These are phyloP conservation scores for Notodromas monacha DNA, from an alignment of 2,888 invertebrate genomes.

Conservation along the genomic window DNA sequence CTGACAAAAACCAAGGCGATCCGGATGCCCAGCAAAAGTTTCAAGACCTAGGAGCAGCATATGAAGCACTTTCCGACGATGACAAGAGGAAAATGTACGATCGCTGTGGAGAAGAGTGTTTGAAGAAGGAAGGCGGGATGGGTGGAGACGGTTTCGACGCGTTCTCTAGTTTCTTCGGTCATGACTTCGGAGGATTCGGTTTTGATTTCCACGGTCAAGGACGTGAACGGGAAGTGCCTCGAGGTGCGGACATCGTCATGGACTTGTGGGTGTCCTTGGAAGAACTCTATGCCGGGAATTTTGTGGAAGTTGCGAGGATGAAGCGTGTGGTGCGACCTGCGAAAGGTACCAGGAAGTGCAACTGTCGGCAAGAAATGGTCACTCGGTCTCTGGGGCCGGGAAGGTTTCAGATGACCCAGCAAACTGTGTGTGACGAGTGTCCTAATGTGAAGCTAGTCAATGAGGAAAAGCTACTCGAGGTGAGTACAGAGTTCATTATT, in stretches of 20 bases:
- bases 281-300: constrained; percentile 83
- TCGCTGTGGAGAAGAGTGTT: constrained; percentile 79
- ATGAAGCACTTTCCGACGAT: constrained; percentile 66
- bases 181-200: constrained; percentile 80
- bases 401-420: constrained; percentile 92
- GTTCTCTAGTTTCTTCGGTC: constrained; percentile 80
- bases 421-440: constrained; percentile 88
- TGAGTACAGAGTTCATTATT: too few relatives aligned
- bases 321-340: constrained; percentile 84
- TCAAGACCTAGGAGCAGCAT: constrained; percentile 77
- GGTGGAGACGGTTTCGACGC: constrained; percentile 43
- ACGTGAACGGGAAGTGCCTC: constrained; percentile 26
- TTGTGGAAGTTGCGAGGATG: constrained; percentile 85
- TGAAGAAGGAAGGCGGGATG: constrained; percentile 63
- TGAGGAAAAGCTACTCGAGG: constrained; percentile 61
- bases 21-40: constrained; percentile 72
- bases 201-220: constrained; percentile 32
- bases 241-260: constrained; percentile 68
- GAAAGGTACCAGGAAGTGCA: constrained; percentile 78
- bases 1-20: constrained; percentile 84
- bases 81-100: constrained; percentile 83
- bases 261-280: constrained; percentile 71
- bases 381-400: constrained; percentile 84
- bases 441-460: constrained; percentile 78
- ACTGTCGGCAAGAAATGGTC: constrained; percentile 94